Evolutionary conservation across 2,888 invertebrate species (phyloP).

Genomic region (Bellardia pandia): DNA sequence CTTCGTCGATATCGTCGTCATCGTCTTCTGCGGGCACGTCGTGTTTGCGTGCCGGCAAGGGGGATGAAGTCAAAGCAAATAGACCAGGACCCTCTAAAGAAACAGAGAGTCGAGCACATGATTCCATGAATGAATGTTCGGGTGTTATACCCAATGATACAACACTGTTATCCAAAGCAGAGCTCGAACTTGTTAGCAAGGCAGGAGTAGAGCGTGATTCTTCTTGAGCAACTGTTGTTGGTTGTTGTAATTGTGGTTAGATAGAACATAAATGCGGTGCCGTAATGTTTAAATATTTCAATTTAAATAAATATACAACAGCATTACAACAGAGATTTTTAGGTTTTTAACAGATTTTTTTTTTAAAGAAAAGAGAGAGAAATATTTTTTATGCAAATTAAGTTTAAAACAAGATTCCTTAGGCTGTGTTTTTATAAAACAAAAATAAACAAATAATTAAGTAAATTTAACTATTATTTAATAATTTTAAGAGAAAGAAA

Average conservation of each 20-base stretch:
- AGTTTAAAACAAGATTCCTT: conserved; percentile 31
- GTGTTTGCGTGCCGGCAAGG: conserved; percentile 84
- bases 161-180: conserved; percentile 85
- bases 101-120: conserved; percentile 93
- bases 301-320: conserved; percentile 53
- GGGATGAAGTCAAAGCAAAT: conserved; percentile 88
- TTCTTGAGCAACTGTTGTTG: conserved; percentile 90
- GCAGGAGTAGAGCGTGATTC: conserved; percentile 96
- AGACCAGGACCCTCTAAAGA: conserved; percentile 93
- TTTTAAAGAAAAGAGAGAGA: conserved; percentile 54
- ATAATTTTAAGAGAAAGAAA: not conserved
- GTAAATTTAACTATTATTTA: not conserved
- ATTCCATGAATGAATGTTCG: conserved; percentile 93
- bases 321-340: conserved; percentile 39
- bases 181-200: conserved; percentile 89
- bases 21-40: conserved; percentile 72
- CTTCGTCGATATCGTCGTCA: conserved; percentile 77
- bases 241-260: conserved; percentile 43
- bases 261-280: conserved; percentile 50
- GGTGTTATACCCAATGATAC: conserved; percentile 92
- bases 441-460: conserved; percentile 10
- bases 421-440: conserved; percentile 16
- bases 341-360: not conserved
- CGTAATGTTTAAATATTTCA: conserved; percentile 28
- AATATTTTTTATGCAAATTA: conserved; percentile 67